phyloP scores from a whole-genome alignment of 2,113 vertebrate genomes.

The Mormyrus iriodes region DNA sequence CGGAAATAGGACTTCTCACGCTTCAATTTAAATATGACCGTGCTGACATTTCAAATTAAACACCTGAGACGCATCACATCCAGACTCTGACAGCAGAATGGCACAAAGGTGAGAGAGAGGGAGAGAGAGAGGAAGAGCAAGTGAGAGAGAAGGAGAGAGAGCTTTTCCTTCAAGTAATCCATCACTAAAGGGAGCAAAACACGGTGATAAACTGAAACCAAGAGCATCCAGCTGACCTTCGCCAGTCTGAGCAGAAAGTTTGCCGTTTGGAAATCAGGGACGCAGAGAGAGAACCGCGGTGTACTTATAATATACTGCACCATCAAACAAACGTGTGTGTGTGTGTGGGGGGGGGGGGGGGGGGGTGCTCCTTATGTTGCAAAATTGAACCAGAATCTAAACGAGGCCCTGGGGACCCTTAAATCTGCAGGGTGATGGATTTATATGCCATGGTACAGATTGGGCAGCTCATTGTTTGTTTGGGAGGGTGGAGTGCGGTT shows the following conservation, averaged over 20 bases:
- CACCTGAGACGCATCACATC: not conserved
- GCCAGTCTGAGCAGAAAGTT: not conserved
- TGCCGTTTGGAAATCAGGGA: not conserved
- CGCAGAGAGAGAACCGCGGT: not conserved
- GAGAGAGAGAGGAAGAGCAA: not conserved
- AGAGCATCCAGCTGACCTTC: not conserved
- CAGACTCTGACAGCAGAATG: constrained; percentile 2
- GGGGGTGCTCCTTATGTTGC: not conserved
- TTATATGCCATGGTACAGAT: constrained; percentile 9
- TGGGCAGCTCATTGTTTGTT: not conserved
- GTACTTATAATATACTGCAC: not conserved
- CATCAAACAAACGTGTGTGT: not conserved
- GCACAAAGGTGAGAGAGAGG: not conserved
- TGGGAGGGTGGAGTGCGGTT: not conserved
- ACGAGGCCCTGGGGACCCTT: not conserved
- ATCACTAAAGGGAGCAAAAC: not conserved
- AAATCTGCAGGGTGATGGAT: constrained; percentile 20
- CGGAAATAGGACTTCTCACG: not conserved
- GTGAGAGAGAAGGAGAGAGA: not conserved
- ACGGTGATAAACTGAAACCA: not conserved
- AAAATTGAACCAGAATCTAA: constrained; percentile 5
- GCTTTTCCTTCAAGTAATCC: not conserved
- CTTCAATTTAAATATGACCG: constrained; percentile 7
- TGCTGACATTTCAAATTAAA: constrained; percentile 21
- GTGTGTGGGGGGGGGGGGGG: not conserved